Evolutionary conservation across 2,888 invertebrate genomes (phyloP).

Genomic region (Biston betularia): DNA sequence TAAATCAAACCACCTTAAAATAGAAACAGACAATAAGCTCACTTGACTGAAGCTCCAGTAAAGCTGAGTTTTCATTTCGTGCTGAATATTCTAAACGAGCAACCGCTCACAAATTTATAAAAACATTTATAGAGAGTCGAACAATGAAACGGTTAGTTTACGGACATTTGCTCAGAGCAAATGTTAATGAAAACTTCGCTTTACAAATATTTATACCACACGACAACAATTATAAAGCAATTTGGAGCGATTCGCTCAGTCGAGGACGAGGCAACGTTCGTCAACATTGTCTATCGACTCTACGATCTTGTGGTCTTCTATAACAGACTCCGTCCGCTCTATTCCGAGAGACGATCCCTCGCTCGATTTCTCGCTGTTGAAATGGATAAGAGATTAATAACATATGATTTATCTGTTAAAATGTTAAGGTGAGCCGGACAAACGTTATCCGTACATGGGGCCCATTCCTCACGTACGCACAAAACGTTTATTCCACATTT

Average conservation of each 20-base stretch:
- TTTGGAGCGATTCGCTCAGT: constrained; percentile 54
- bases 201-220: constrained; percentile 16
- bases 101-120: neutral
- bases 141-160: neutral
- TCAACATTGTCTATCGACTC: constrained; percentile 38
- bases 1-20: neutral
- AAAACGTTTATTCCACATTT: too few relatives aligned
- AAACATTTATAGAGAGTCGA: constrained; percentile 2
- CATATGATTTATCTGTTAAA: neutral
- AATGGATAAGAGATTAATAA: constrained; percentile 2
- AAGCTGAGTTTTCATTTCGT: neutral
- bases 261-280: constrained; percentile 54
- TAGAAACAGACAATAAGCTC: constrained; percentile 10
- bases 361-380: constrained; percentile 60
- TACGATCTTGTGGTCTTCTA: constrained; percentile 56
- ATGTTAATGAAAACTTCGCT: neutral
- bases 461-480: too few relatives aligned
- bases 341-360: constrained; percentile 67
- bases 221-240: constrained; percentile 14
- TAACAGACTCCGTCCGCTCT: constrained; percentile 75
- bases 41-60: constrained; percentile 27
- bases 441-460: too few relatives aligned
- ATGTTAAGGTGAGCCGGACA: too few relatives aligned
- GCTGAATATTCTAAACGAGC: neutral
- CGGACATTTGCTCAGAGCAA: neutral